Conservation (phyloP, 2,113 vertebrate species). For the Mirza zaza region DNA sequence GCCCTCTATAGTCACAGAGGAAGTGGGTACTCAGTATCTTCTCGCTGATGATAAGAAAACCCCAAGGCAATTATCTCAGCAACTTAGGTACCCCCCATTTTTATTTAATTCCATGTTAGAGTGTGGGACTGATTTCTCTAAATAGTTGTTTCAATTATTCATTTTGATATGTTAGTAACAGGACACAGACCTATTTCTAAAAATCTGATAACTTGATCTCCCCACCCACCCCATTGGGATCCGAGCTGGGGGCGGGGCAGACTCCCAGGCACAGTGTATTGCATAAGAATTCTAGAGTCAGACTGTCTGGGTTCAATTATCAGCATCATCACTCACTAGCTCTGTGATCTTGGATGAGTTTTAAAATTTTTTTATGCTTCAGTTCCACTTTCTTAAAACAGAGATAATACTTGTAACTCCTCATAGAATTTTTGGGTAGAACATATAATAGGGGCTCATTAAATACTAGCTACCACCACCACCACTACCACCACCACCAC, state of each 20-base stretch:
- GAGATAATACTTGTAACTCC: background rate
- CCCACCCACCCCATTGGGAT: background rate
- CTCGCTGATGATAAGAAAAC: background rate
- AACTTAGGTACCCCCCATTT: background rate
- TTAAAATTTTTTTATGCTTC: constrained; percentile 6
- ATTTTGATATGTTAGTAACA: background rate
- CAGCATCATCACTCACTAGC: background rate
- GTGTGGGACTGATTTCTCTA: background rate
- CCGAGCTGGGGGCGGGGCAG: background rate
- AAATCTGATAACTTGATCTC: background rate
- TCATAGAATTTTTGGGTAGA: background rate
- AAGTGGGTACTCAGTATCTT: background rate
- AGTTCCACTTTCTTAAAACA: constrained; percentile 18
- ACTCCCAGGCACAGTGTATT: background rate
- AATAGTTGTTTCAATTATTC: background rate
- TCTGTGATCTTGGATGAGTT: background rate
- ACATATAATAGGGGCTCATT: too few relatives aligned
- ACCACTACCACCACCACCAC: too few relatives aligned
- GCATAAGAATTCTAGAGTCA: background rate
- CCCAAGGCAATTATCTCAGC: background rate
- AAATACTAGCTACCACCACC: too few relatives aligned
- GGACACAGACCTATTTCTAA: background rate
- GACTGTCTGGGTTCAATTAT: background rate
- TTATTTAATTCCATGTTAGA: background rate
- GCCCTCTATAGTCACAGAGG: background rate